A percentile compares a stretch with the other conserved stretches of the same genome.
Evolutionary conservation across 2,888 invertebrate genomes (phyloP).

Genomic region (Selenia dentaria): DNA sequence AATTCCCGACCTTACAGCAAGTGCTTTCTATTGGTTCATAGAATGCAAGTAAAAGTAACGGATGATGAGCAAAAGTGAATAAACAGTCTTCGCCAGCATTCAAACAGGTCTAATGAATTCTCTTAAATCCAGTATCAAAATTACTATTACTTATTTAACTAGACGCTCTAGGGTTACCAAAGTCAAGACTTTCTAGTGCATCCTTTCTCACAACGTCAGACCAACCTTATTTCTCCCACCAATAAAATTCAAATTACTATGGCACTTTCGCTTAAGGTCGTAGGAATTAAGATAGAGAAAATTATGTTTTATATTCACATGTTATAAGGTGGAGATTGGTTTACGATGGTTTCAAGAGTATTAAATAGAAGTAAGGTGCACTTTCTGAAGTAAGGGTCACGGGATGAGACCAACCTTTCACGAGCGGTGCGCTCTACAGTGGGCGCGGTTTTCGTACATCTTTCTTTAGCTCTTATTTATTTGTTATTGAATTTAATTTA

Average conservation of each 20-base stretch:
- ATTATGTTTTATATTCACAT: constrained; percentile 15
- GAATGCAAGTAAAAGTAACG: constrained; percentile 10
- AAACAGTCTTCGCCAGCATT: constrained; percentile 10
- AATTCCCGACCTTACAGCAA: background rate
- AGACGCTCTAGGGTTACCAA: constrained; percentile 50
- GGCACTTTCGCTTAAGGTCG: constrained; percentile 44
- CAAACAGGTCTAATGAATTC: constrained; percentile 44
- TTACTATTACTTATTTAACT: constrained; percentile 62
- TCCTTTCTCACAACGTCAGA: constrained; percentile 29
- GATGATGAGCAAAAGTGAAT: constrained; percentile 18
- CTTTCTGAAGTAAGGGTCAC: constrained; percentile 73
- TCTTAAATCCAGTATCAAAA: constrained; percentile 43
- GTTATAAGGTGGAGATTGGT: constrained; percentile 39
- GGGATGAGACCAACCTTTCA: constrained; percentile 83
- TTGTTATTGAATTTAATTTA: constrained; percentile 43
- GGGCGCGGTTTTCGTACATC: constrained; percentile 53
- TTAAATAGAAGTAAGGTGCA: constrained; percentile 56
- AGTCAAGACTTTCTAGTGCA: constrained; percentile 57
- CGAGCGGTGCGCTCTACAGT: constrained; percentile 69
- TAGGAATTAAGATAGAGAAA: constrained; percentile 20
- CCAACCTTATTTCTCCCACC: constrained; percentile 38
- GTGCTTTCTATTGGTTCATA: background rate
- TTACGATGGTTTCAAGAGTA: constrained; percentile 40
- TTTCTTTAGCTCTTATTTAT: no score
- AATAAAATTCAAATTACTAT: constrained; percentile 49